Evolutionary conservation across 2,113 vertebrate species (phyloP).

Genomic region (Charina bottae): DNA sequence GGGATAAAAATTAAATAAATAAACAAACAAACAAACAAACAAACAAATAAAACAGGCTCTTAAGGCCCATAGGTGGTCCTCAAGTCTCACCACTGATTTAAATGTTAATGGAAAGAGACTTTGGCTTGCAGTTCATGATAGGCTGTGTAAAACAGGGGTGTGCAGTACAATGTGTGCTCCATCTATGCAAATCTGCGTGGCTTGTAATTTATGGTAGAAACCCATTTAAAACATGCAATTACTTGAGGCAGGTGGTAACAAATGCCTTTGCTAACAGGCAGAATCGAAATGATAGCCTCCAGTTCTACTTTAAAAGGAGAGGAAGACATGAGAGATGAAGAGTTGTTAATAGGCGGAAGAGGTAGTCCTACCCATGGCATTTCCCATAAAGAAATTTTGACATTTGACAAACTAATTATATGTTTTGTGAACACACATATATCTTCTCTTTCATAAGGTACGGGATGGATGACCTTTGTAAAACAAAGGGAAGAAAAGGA

Average conservation of each 20-base stretch:
- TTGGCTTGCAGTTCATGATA: not conserved
- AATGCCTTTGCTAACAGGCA: conserved; percentile 56
- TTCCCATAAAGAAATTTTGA: conserved; percentile 50
- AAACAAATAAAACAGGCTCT: too few relatives aligned
- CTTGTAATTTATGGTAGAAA: conserved; percentile 47
- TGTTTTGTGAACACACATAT: conserved; percentile 50
- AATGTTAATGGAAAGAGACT: conserved; percentile 9
- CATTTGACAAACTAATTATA: conserved; percentile 62
- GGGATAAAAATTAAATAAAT: too few relatives aligned
- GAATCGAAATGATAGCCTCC: conserved; percentile 53
- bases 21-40: too few relatives aligned
- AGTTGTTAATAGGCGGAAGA: conserved; percentile 55
- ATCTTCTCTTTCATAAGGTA: conserved; percentile 44
- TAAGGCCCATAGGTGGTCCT: not conserved
- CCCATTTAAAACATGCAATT: conserved; percentile 51
- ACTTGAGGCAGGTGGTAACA: conserved; percentile 55
- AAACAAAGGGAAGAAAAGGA: not conserved
- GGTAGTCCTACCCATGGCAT: conserved; percentile 49
- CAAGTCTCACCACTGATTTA: not conserved
- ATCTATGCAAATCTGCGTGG: conserved; percentile 37
- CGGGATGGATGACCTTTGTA: conserved; percentile 25
- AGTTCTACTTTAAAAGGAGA: conserved; percentile 54
- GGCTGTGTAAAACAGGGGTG: conserved; percentile 14
- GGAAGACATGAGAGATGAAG: conserved; percentile 31
- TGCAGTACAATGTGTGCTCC: not conserved